A percentile compares a stretch with the other conserved stretches of the same genome.
Conservation (phyloP, 2,888 invertebrate species). For the Napeogenes sylphis region DNA sequence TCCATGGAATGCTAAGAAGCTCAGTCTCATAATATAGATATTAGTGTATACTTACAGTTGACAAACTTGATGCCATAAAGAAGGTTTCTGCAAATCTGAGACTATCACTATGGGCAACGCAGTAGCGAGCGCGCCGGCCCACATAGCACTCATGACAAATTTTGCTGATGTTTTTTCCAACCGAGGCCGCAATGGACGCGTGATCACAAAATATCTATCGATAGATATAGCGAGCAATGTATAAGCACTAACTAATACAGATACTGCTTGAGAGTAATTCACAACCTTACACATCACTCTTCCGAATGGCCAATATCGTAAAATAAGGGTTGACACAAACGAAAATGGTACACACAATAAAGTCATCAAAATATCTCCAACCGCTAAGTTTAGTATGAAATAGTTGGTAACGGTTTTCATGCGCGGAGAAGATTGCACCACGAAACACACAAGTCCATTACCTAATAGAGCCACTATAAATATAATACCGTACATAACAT, state of each 20-base stretch:
- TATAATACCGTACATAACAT: constrained; percentile 83
- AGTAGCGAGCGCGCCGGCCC: constrained; percentile 86
- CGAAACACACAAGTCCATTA: constrained; percentile 90
- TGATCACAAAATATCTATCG: constrained; percentile 93
- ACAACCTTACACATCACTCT: constrained; percentile 3
- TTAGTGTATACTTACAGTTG: constrained; percentile 66
- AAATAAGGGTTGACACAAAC: constrained; percentile 86
- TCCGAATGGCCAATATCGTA: constrained; percentile 91
- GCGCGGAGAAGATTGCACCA: constrained; percentile 87
- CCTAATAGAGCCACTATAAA: constrained; percentile 84
- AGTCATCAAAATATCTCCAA: constrained; percentile 86
- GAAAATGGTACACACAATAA: constrained; percentile 94
- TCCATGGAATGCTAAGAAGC: too few relatives aligned
- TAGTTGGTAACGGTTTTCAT: constrained; percentile 92
- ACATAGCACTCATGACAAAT: constrained; percentile 83
- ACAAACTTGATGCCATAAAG: constrained; percentile 74
- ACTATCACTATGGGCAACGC: constrained; percentile 89
- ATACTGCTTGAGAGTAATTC: constrained; percentile 88
- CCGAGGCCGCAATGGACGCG: constrained; percentile 90
- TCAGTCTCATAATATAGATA: not conserved
- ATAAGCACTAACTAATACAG: constrained; percentile 91
- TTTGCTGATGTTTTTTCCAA: constrained; percentile 84
- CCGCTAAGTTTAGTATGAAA: constrained; percentile 87
- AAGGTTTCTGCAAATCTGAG: constrained; percentile 78
- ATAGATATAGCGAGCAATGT: constrained; percentile 93